Conservation (phyloP, 2,888 invertebrate genomes). For the Drosophila nr. fundita region DNA sequence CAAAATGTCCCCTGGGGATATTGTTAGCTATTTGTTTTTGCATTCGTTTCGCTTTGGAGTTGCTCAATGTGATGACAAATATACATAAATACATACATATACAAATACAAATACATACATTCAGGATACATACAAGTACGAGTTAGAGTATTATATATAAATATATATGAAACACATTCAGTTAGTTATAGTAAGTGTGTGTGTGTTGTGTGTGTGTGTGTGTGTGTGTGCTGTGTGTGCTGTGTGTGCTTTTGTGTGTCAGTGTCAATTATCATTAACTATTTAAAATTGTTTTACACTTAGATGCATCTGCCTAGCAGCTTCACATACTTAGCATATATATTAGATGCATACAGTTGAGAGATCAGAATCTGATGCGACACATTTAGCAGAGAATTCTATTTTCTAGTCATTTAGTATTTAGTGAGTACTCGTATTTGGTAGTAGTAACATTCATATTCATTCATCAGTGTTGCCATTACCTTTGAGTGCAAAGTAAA, state of each 20-base stretch:
- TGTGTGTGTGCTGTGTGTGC: slow-evolving; percentile 17
- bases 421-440: slow-evolving; percentile 38
- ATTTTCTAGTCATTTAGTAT: slow-evolving; percentile 22
- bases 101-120: slow-evolving; percentile 37
- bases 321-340: slow-evolving; percentile 20
- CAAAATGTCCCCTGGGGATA: slow-evolving; percentile 42
- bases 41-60: slow-evolving; percentile 31
- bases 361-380: slow-evolving; percentile 32
- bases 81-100: slow-evolving; percentile 53
- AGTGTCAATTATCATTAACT: slow-evolving; percentile 39
- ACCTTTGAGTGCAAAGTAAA: slow-evolving; percentile 52
- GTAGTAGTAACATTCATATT: slow-evolving; percentile 57
- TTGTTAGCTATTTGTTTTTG: slow-evolving; percentile 30
- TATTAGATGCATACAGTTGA: slow-evolving; percentile 22
- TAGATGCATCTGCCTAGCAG: slow-evolving; percentile 44
- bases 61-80: slow-evolving; percentile 68
- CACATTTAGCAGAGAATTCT: slow-evolving; percentile 38
- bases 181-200: slow-evolving; percentile 46
- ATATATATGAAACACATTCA: slow-evolving; percentile 62
- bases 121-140: slow-evolving; percentile 41
- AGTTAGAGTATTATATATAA: slow-evolving; percentile 31
- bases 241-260: slow-evolving; percentile 9
- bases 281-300: slow-evolving; percentile 57
- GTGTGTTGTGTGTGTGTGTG: slow-evolving; percentile 7
- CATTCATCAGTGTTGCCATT: slow-evolving; percentile 40